phyloP scores from a whole-genome alignment of 2,797 vertebrate genomes.

The Typhlichthys eigenmanni region DNA sequence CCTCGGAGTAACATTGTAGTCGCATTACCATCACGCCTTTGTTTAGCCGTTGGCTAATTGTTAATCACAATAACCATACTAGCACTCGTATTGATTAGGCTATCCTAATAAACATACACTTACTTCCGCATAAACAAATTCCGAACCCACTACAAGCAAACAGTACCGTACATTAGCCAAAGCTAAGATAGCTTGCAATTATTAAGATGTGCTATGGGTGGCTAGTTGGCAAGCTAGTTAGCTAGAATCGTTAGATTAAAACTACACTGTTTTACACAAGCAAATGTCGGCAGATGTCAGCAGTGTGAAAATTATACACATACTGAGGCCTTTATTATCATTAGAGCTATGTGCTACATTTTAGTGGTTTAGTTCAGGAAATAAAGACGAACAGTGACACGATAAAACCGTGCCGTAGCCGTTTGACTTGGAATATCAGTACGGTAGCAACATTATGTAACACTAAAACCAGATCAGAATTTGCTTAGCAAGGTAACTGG shows the following conservation, averaged over 20 bases:
- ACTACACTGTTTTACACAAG: neutral
- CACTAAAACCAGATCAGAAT: slow-evolving; percentile 37
- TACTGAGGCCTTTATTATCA: rapidly evolving
- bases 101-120: neutral
- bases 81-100: neutral
- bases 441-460: slow-evolving; percentile 72
- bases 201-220: slow-evolving; percentile 69
- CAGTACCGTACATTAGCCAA: neutral
- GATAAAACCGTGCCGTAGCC: slow-evolving; percentile 52
- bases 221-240: slow-evolving; percentile 58
- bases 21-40: neutral
- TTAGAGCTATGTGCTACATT: neutral
- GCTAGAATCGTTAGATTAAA: slow-evolving; percentile 37
- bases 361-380: slow-evolving; percentile 25
- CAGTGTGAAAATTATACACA: neutral
- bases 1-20: neutral
- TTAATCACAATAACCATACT: neutral
- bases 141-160: neutral
- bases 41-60: rapidly evolving
- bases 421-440: slow-evolving; percentile 40
- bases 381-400: slow-evolving; percentile 32
- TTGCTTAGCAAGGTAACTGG: slow-evolving; percentile 3
- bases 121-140: neutral
- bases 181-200: slow-evolving; percentile 28
- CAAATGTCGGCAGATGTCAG: rapidly evolving